A percentile compares a stretch with the other conserved stretches of the same genome.
Evolutionary conservation across 1,140 invertebrate species (phyloP).

Genomic region (Lepidurus couesii): DNA sequence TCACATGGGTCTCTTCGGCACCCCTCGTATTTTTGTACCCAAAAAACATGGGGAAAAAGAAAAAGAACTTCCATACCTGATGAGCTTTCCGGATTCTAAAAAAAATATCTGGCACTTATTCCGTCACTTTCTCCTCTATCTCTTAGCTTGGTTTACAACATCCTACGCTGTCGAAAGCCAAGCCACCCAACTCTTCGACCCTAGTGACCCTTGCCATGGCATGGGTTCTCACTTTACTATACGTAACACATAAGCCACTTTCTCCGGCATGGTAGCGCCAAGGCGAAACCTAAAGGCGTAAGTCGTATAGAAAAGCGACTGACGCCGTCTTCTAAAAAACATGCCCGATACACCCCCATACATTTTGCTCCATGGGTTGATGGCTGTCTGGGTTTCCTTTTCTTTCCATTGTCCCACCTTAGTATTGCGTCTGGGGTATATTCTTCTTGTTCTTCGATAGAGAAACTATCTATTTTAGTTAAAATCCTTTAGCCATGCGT

Average conservation of each 20-base stretch:
- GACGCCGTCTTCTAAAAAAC: background rate
- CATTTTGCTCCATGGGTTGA: background rate
- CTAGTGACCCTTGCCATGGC: conserved; percentile 4
- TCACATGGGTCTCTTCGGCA: background rate
- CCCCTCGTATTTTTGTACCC: background rate
- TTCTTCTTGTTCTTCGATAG: background rate
- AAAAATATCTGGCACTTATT: background rate
- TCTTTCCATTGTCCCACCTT: background rate
- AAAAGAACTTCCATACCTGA: background rate
- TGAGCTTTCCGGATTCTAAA: background rate
- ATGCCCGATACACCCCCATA: conserved; percentile 5
- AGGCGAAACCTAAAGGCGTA: background rate
- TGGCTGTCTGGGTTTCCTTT: conserved; percentile 2
- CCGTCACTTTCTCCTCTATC: background rate
- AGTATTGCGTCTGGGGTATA: background rate
- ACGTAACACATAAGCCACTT: background rate
- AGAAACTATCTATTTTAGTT: background rate
- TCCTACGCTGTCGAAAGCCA: conserved; percentile 1
- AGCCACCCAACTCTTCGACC: background rate
- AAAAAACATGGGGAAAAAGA: background rate
- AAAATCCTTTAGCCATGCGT: background rate
- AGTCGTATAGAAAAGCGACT: background rate
- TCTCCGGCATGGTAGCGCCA: background rate
- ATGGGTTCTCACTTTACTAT: background rate
- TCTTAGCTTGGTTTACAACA: background rate